Percentiles rank a stretch among this genome's conserved stretches.
Evolutionary conservation across 2,113 vertebrate genomes (phyloP).

Genomic region (Porphyrio hochstetteri): DNA sequence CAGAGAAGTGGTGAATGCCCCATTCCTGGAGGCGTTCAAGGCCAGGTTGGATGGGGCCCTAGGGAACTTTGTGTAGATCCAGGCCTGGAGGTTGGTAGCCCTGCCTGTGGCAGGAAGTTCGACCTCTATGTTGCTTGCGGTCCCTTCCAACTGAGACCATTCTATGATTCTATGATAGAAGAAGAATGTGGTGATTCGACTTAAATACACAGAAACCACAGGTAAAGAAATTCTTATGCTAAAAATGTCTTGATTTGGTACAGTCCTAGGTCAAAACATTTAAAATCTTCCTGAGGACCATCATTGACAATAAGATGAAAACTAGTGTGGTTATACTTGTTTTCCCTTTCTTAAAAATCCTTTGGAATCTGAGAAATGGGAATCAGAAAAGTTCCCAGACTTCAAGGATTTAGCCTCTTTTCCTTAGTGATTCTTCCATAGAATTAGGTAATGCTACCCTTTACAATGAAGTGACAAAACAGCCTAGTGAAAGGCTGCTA

Average conservation of each 20-base stretch:
- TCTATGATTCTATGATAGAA: neutral
- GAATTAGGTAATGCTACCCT: neutral
- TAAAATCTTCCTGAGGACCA: neutral
- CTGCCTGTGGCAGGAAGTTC: no score
- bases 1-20: no score
- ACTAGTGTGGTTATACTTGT: accelerated
- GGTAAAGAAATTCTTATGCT: neutral
- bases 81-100: no score
- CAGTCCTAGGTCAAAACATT: neutral
- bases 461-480: neutral
- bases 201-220: neutral
- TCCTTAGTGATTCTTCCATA: neutral
- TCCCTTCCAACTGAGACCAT: no score
- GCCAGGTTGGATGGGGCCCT: no score
- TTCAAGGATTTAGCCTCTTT: neutral
- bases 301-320: neutral
- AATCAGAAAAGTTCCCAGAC: neutral
- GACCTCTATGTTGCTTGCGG: no score
- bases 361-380: neutral
- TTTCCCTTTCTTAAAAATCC: neutral
- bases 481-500: neutral
- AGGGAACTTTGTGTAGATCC: no score
- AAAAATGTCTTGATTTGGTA: neutral
- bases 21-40: no score
- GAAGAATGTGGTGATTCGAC: neutral